A percentile compares a stretch with the other conserved stretches of the same genome.
Conservation (phyloP, 2,113 vertebrate genomes). For the Daboia siamensis region DNA sequence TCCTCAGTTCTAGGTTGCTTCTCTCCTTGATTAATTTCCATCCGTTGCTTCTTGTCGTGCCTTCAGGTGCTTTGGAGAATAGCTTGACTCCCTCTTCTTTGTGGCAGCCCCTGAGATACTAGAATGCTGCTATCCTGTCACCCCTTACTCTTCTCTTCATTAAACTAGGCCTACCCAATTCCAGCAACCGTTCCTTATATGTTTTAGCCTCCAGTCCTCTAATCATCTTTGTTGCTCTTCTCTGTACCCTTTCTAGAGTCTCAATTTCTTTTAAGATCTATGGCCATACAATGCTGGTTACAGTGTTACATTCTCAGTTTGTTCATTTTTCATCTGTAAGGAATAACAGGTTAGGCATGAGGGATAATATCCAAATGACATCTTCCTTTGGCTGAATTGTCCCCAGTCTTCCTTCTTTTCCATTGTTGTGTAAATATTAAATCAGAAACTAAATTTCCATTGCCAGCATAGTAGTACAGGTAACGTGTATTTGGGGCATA, state of each 20-base stretch:
- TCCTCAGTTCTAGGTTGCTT: background rate
- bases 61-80: no score
- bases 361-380: background rate
- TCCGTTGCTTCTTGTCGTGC: background rate
- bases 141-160: no score
- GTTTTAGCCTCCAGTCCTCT: no score
- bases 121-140: no score
- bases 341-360: background rate
- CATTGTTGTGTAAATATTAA: background rate
- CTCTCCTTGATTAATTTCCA: background rate
- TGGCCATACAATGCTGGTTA: background rate
- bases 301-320: background rate
- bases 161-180: no score
- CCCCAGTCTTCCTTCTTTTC: background rate
- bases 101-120: no score
- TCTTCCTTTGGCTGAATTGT: background rate
- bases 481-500: background rate
- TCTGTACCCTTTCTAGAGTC: no score
- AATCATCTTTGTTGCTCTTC: no score
- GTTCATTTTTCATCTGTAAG: background rate
- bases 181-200: no score
- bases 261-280: background rate
- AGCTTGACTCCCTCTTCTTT: no score
- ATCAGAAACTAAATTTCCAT: background rate
- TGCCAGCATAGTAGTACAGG: background rate